Percentiles rank a stretch among this genome's conserved stretches.
These are phyloP conservation scores for Myiothlypis coronata DNA, from an alignment of 2,797 vertebrate genomes.

Conservation along the genomic window DNA sequence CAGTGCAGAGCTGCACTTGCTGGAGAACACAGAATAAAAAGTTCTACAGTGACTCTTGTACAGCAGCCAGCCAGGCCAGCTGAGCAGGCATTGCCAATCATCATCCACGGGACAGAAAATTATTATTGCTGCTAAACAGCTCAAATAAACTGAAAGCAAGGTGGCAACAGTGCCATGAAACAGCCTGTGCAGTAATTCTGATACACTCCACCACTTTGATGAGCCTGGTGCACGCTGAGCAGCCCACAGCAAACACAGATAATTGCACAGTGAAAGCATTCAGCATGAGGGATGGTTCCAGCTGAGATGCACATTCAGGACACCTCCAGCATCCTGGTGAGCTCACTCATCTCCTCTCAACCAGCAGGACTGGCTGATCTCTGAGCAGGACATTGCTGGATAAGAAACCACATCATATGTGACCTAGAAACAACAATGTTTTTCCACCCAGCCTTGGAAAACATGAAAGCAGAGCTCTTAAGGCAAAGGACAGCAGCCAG, in stretches of 20 bases:
- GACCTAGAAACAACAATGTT: neutral
- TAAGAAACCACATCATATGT: neutral
- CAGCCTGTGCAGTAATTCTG: neutral
- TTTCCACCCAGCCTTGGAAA: slow-evolving; percentile 16
- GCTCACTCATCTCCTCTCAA: neutral
- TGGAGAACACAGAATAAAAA: neutral
- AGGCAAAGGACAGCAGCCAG: neutral
- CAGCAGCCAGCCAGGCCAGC: neutral
- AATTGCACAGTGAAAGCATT: neutral
- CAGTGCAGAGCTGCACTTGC: neutral
- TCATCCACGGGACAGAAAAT: neutral
- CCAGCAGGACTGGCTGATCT: neutral
- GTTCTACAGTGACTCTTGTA: neutral
- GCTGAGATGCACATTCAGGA: neutral
- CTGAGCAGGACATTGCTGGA: neutral
- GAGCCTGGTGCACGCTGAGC: neutral
- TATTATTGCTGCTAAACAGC: neutral
- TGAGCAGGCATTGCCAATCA: neutral
- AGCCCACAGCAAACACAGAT: neutral
- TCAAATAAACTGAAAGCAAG: neutral
- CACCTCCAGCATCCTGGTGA: neutral
- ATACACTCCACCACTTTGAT: neutral
- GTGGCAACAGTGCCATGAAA: neutral
- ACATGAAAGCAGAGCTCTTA: neutral
- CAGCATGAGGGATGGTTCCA: neutral